A percentile compares a stretch with the other conserved stretches of the same genome.
Conservation (phyloP, 2,797 vertebrate genomes). For the Clarias platycephalus region DNA sequence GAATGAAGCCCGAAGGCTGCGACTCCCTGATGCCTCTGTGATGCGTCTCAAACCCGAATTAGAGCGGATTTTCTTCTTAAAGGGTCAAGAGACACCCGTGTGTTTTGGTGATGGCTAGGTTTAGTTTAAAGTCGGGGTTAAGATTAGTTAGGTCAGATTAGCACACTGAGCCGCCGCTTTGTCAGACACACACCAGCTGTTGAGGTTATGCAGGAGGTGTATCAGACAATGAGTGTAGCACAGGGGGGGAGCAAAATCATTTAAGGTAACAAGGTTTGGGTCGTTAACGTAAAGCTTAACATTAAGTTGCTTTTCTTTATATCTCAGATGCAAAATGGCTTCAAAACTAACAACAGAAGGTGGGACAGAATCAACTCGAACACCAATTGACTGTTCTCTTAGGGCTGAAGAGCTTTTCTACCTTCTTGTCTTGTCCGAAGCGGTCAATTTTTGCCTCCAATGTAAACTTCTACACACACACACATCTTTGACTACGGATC, state of each 20-base stretch:
- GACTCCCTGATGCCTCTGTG: conserved; percentile 19
- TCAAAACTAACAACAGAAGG: no score
- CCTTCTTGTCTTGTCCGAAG: no score
- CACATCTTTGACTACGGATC: no score
- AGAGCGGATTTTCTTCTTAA: not conserved
- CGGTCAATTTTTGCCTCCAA: no score
- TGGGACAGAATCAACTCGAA: no score
- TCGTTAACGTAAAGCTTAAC: no score
- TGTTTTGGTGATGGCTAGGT: not conserved
- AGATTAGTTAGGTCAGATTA: not conserved
- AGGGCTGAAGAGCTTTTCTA: no score
- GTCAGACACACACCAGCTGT: not conserved
- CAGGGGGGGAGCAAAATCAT: not conserved
- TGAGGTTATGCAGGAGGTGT: not conserved
- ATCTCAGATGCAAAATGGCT: no score
- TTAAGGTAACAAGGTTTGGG: not conserved
- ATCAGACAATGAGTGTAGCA: not conserved
- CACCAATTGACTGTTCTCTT: no score
- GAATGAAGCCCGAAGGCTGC: conserved; percentile 45
- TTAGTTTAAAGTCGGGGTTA: not conserved
- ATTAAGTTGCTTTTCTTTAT: no score
- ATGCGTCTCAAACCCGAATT: not conserved
- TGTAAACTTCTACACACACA: no score
- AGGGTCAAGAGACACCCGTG: no score
- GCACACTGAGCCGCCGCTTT: not conserved